Conservation (phyloP, 2,797 vertebrate species). For the Scolopax rusticola region DNA sequence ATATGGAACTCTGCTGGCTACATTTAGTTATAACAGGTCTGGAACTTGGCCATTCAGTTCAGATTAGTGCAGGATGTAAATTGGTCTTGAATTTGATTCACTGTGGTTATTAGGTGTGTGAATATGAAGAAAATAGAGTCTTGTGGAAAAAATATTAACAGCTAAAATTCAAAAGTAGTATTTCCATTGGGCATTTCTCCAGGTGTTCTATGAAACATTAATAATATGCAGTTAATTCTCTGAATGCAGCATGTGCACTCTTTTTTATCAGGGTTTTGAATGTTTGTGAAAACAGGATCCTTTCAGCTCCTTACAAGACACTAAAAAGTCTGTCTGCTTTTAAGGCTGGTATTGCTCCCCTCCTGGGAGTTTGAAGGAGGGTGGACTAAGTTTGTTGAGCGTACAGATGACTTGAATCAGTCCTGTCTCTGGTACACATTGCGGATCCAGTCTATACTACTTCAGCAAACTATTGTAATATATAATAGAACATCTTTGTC, state of each 20-base stretch:
- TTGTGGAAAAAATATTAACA: conserved; percentile 28
- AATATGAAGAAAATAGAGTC: conserved; percentile 13
- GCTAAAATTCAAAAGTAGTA: conserved; percentile 8
- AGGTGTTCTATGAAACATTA: neutral
- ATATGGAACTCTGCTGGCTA: neutral
- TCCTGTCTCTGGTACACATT: neutral
- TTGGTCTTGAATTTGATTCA: conserved; percentile 31
- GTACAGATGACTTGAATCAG: neutral
- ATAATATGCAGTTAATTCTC: conserved; percentile 15
- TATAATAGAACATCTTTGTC: neutral
- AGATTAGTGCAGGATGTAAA: neutral
- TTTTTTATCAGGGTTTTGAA: neutral
- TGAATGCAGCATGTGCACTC: neutral
- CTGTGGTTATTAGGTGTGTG: neutral
- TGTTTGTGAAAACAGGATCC: neutral
- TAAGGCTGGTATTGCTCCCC: neutral
- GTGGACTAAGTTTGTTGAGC: neutral
- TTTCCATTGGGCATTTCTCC: conserved; percentile 20
- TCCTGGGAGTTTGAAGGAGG: neutral
- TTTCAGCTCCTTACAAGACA: neutral
- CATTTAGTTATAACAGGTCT: neutral
- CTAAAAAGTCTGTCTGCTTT: neutral
- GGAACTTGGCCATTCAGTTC: neutral
- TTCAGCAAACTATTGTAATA: neutral
- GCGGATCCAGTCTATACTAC: neutral